Conservation (phyloP, 2,113 vertebrate genomes). For the Charadrius vociferus region DNA sequence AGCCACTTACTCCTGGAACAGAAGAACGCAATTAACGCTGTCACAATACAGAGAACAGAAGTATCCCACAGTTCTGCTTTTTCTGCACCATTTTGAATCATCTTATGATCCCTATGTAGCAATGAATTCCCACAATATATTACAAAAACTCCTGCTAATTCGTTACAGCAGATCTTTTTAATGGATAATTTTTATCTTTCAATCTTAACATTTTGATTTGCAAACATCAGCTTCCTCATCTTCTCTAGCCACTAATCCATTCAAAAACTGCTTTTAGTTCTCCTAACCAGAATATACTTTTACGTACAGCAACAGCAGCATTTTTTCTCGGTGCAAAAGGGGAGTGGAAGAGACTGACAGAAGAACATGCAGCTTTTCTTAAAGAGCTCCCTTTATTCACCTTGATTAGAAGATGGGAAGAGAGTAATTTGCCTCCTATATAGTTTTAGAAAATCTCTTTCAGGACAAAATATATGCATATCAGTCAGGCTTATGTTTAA, state of each 20-base stretch:
- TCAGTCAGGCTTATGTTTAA: neutral
- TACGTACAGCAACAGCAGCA: neutral
- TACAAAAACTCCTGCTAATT: neutral
- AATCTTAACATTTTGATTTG: neutral
- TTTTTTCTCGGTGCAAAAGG: neutral
- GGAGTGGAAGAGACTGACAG: neutral
- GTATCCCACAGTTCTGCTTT: neutral
- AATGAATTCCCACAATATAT: neutral
- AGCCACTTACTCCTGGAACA: neutral
- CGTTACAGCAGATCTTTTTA: neutral
- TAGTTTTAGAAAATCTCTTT: neutral
- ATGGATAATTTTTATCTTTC: neutral
- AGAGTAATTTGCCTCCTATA: neutral
- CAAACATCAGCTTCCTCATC: neutral
- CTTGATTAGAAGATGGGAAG: neutral
- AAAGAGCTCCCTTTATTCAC: neutral
- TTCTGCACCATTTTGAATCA: neutral
- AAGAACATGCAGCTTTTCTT: neutral
- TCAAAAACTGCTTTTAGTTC: neutral
- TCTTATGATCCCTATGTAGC: neutral
- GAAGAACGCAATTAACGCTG: neutral
- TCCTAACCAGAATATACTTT: neutral
- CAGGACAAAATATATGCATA: neutral
- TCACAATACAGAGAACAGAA: neutral
- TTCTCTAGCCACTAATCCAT: neutral